Evolutionary conservation across 2,797 vertebrate species (phyloP), one percentile per base, ranked within the genome.

Genomic region (Octomys mimax): DNA sequence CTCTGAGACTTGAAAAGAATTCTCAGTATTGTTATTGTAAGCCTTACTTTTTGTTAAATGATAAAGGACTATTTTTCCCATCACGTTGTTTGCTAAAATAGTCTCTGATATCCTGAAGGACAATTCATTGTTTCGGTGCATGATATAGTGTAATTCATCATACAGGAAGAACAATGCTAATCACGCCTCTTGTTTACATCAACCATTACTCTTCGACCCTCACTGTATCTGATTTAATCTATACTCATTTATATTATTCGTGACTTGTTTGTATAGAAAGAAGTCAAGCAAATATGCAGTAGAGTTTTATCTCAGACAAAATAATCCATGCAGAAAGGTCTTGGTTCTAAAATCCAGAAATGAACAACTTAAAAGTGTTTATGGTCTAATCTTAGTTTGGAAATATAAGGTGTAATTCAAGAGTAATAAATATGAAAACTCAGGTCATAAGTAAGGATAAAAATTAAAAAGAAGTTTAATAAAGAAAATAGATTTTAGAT

Each of bases 211-310:
- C 98, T 99, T 99, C 98, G 73, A 95, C 95, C 98, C 82, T 97
- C 97, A 94, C 95, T 97, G 96, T 98, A 99, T 99, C 99, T 98
- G 98, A 98, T 99, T 98, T 98, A 98, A 99, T 99, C 99, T 98
- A 92, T 98, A 89, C 98, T 99, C 98, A 96, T 99, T 99, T 99
- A 98, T 99, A 99, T 99, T 99, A 99, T 99, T 98, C 95, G 84
- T 97, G 97, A 98, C 97, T 98, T 99, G 98, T 99, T 99, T 99
- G 92, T 97, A 97, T 21, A 98, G 97, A 81, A 97, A 97, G 96
- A 92, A 96, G 6, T 22, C 93, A 96, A 98, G 94, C 96, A 96
- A 96, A 85, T 87, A 87, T 68, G 54, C 70, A 91, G 42, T 94
- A 28, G 54, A 95, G 78, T 59, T 88, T 49, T 71, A 73, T 42